A percentile compares a stretch with the other conserved stretches of the same genome.
Conservation (phyloP, 1,140 invertebrate genomes). For the Dreissena rostriformis region DNA sequence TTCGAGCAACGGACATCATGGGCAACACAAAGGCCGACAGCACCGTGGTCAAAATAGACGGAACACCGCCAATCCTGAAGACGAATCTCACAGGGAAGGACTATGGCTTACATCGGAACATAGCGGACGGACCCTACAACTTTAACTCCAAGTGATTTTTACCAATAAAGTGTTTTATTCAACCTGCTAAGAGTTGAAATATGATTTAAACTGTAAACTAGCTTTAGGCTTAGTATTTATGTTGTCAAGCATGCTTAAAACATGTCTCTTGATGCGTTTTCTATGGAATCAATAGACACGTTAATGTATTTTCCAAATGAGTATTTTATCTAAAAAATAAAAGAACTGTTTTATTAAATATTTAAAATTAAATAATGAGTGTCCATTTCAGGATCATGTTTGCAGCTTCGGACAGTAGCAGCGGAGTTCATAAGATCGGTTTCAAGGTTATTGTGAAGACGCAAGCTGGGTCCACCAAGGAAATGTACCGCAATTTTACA, state of each 20-base stretch:
- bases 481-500: conserved; percentile 22
- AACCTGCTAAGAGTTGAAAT: no score
- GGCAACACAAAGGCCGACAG: conserved; percentile 28
- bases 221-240: no score
- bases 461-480: neutral
- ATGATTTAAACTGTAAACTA: no score
- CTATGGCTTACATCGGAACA: neutral
- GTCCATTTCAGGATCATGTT: conserved; percentile 7
- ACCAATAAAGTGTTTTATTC: no score
- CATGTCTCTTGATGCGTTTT: no score
- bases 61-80: neutral
- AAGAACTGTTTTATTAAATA: neutral
- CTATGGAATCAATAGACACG: neutral
- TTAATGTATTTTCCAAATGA: neutral
- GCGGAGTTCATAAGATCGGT: conserved; percentile 31
- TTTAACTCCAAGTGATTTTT: conserved; percentile 10
- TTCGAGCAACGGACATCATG: conserved; percentile 40
- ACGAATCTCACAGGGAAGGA: neutral
- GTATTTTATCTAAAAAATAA: neutral
- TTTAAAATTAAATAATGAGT: neutral
- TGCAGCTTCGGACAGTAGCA: conserved; percentile 7
- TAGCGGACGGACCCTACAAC: conserved; percentile 5
- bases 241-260: no score
- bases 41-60: conserved; percentile 19
- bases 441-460: conserved; percentile 16